Conservation (phyloP, 2,113 vertebrate genomes). For the Todiramphus saurophagus region DNA sequence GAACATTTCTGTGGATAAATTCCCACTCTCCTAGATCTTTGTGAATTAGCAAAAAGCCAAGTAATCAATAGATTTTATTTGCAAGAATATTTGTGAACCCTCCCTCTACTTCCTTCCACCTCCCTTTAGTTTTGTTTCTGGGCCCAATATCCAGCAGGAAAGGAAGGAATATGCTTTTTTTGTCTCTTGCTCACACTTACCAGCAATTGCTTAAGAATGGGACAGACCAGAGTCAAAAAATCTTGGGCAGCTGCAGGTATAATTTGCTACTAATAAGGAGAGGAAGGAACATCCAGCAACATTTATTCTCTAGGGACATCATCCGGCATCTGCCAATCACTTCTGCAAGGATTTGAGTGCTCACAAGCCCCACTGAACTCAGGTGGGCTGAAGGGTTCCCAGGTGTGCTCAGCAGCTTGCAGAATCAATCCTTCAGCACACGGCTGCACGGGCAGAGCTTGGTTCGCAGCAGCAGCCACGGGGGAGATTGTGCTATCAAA, state of each 20-base stretch:
- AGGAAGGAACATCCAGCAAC: slow-evolving; percentile 20
- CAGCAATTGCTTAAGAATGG: slow-evolving; percentile 31
- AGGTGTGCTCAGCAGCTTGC: slow-evolving; percentile 2
- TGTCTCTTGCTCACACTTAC: background rate
- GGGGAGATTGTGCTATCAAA: background rate
- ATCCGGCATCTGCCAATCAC: slow-evolving; percentile 46
- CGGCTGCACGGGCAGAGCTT: background rate
- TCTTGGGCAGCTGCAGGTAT: slow-evolving; percentile 34
- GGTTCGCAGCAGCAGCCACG: background rate
- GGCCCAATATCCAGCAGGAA: background rate
- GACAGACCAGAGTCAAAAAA: slow-evolving; percentile 13
- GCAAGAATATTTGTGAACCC: background rate
- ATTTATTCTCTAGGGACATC: slow-evolving; percentile 30
- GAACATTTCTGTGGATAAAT: slow-evolving; percentile 42
- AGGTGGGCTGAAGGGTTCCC: slow-evolving; percentile 44
- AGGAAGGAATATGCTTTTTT: background rate
- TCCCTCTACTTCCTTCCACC: background rate
- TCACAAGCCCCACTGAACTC: background rate
- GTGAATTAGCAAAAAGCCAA: slow-evolving; percentile 9
- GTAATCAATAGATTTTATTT: slow-evolving; percentile 43
- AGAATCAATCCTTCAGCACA: background rate
- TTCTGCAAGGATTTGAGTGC: slow-evolving; percentile 22
- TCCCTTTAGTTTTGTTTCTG: background rate
- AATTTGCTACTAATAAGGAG: slow-evolving; percentile 54
- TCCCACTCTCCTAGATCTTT: slow-evolving; percentile 14